Evolutionary conservation across 2,797 vertebrate genomes (phyloP), one percentile per base, ranked within the genome.

Genomic region (Anguilla megastoma): DNA sequence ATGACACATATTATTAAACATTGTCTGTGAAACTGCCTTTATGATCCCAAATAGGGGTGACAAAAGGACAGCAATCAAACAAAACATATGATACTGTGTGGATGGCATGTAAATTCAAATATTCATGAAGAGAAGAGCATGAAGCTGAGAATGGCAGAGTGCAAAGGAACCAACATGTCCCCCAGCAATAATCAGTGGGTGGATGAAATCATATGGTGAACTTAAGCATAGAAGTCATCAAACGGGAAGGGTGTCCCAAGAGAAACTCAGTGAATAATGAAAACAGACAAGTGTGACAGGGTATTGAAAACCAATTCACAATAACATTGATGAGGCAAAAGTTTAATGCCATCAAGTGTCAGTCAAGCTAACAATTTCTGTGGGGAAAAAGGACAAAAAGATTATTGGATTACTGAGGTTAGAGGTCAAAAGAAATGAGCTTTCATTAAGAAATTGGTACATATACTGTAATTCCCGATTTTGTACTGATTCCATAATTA

Each of bases 231-330:
- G 79, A 48, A 82, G 79, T 50, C 21, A 82, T 18, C 79, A 0
- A 10, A n/a, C 50, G 79, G 24, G 41, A 50, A 21, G 18, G 41
- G 45, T 50, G 18, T 82, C 79, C 79, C 45, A 48, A 48, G 79
- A 50, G 79, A 82, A 7, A 41, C 74, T 41, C 79, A n/a, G 21
- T 50, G 41, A 82, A 21, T 50, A 82, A 82, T 50, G 33, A 30
- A 50, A 82, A n/a, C 41, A 82, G 21, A 50, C 79, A 50, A 82
- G 24, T 50, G 45, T 48, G 41, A 82, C 79, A 82, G 36, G 79
- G 9, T 82, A 82, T 82, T 82, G 45, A 82, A 82, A 24, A 82
- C 41, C 8, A 50, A 82, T 82, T 80, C 6, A 41, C 76, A 80
- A 45, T 80, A 50, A 50, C 6, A 50, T 82, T n/a, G 79, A 50